Percentiles rank a stretch among this genome's conserved stretches.
Conservation (phyloP, 2,888 invertebrate genomes). For the Salpingus planirostris region DNA sequence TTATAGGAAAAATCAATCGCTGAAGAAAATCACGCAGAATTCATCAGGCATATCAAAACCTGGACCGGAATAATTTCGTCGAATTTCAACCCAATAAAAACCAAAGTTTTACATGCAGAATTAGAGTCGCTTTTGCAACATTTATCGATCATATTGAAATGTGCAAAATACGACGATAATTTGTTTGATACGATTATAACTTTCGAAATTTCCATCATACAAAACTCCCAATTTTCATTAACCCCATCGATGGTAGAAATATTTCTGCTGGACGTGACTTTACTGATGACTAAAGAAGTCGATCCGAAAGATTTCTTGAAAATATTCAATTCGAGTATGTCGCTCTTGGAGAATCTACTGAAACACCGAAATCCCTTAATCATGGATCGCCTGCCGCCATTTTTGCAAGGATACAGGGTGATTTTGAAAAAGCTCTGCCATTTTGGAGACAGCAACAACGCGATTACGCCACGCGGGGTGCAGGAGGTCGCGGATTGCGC, state of each 20-base stretch:
- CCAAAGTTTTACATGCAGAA: conserved; percentile 23
- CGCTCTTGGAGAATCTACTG: conserved; percentile 30
- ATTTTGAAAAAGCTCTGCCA: conserved; percentile 29
- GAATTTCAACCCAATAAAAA: conserved; percentile 31
- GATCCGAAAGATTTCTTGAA: conserved; percentile 22
- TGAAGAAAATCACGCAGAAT: conserved; percentile 10
- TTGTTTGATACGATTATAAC: conserved; percentile 26
- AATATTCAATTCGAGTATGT: conserved; percentile 22
- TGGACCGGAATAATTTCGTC: conserved; percentile 31
- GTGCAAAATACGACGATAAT: conserved; percentile 14
- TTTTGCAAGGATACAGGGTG: conserved; percentile 33
- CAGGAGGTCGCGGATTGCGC: conserved; percentile 32
- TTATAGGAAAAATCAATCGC: conserved; percentile 16
- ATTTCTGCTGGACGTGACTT: conserved; percentile 24
- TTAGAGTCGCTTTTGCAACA: conserved; percentile 27
- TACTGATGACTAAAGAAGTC: conserved; percentile 17
- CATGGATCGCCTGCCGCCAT: conserved; percentile 35
- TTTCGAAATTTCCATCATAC: conserved; percentile 28
- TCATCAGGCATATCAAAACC: conserved; percentile 22
- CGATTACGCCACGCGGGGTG: conserved; percentile 19
- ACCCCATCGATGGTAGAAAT: conserved; percentile 30
- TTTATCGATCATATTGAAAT: conserved; percentile 19
- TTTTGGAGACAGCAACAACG: conserved; percentile 27
- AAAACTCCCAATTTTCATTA: too few species aligned
- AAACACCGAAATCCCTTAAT: conserved; percentile 31